Evolutionary conservation across 2,888 invertebrate species (phyloP), one percentile per base, ranked within the genome.

Genomic region (Chaitophorus viminalis): DNA sequence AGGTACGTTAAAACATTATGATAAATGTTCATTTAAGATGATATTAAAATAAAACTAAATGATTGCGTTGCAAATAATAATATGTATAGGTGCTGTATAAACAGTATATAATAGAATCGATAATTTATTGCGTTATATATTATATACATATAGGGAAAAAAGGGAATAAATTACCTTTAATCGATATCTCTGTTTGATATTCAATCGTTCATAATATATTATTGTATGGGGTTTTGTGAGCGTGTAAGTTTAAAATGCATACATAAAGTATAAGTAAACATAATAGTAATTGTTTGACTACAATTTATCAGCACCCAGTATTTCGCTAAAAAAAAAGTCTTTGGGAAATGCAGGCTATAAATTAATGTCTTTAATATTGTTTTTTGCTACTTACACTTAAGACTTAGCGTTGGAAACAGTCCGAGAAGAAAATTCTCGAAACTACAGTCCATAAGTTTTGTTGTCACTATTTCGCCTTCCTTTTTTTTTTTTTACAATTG

Each of bases 351-450:
- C 1, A 72, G 72, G 9, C 72, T 52, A 82, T 82, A 82, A 82
- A 82, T 52, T 70, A 60, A 52, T 21, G 70, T 72, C 70, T 65
- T 79, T 79, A n/a, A 82, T 82, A 46, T 81, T 68, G 68, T 81
- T 79, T 31, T 29, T 60, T 33, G 54, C 36, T n/a, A 36, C 36
- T 60, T 29, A 36, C n/a, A 36, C 54, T 79, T 54, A 54, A 36
- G n/a, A 36, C 54, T 79, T 54, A 54, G 25, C 54, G 25, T n/a
- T 21, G 79, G 36, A n/a, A 65, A 79, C 65, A 29, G 36, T 60
- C 6, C 46, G 25, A 70, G 4, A 70, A 46, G 25, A 52, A 33
- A 70, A 70, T 52, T 60, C 74, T 74, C 29, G 46, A 54, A 74
- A 74, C 54, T 31, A 36, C 54, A n/a, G 72, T 74, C 82, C 74